These are phyloP conservation scores for Pantherophis vulpinus DNA, from an alignment of 2,797 vertebrate species.

Conservation along the genomic window DNA sequence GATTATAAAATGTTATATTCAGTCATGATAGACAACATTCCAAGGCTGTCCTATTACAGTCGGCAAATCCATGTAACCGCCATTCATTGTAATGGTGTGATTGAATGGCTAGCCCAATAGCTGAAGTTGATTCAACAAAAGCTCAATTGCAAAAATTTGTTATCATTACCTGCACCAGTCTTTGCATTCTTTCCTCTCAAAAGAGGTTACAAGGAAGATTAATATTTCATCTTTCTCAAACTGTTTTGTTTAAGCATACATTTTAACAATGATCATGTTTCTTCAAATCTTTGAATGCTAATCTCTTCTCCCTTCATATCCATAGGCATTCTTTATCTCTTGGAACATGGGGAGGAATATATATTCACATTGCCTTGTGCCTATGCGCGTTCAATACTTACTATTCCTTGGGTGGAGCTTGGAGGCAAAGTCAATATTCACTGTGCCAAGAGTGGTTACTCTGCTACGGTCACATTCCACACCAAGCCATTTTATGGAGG, in stretches of 20 bases:
- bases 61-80: background rate
- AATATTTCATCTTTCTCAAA: background rate
- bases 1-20: background rate
- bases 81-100: accelerated
- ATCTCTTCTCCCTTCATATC: slow-evolving; percentile 13
- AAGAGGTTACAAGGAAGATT: background rate
- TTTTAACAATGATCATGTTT: background rate
- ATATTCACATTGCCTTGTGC: slow-evolving; percentile 93
- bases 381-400: slow-evolving; percentile 95
- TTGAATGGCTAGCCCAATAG: background rate
- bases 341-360: slow-evolving; percentile 91
- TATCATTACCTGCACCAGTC: background rate
- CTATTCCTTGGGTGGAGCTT: slow-evolving; percentile 94
- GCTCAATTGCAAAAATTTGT: background rate
- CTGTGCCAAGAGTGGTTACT: slow-evolving; percentile 89
- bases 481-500: slow-evolving; percentile 96
- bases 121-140: background rate
- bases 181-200: background rate
- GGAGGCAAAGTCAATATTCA: slow-evolving; percentile 91
- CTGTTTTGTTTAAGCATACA: background rate
- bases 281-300: background rate
- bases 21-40: background rate
- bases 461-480: slow-evolving; percentile 89
- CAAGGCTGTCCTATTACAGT: background rate
- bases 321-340: slow-evolving; percentile 82